These are phyloP conservation scores for Synanthedon myopaeformis DNA, from an alignment of 2,888 invertebrate genomes.

Conservation along the genomic window DNA sequence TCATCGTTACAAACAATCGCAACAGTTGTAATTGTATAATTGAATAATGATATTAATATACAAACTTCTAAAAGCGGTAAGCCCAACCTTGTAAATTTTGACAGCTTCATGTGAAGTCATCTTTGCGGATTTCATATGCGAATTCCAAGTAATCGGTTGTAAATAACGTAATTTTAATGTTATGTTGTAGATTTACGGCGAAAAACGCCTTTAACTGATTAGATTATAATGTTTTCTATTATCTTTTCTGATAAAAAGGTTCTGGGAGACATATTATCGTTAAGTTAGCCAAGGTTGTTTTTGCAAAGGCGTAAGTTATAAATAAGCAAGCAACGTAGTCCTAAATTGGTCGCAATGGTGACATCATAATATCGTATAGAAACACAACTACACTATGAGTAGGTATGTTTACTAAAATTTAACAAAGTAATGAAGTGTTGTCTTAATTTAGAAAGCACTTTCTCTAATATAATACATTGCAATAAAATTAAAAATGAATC, in stretches of 20 bases:
- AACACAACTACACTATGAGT: constrained; percentile 4
- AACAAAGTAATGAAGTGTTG: too few species aligned
- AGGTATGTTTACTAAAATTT: too few species aligned
- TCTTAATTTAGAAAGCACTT: too few species aligned
- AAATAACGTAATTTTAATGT: background rate
- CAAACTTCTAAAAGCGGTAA: constrained; percentile 9
- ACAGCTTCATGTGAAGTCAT: constrained; percentile 18
- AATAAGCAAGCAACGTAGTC: constrained; percentile 2
- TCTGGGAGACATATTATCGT: background rate
- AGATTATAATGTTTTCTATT: too few species aligned
- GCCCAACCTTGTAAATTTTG: constrained; percentile 11
- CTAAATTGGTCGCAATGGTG: constrained; percentile 28
- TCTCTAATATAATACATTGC: too few species aligned
- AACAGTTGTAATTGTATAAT: constrained; percentile 3
- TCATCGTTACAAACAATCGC: background rate
- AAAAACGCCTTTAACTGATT: too few species aligned
- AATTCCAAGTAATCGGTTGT: background rate
- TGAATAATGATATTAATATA: background rate
- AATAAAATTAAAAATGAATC: too few species aligned
- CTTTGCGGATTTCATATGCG: constrained; percentile 13
- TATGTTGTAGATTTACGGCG: background rate
- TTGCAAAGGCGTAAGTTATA: background rate
- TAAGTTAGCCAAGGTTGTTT: background rate
- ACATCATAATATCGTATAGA: constrained; percentile 23
- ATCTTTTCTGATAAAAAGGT: background rate